A percentile compares a stretch with the other conserved stretches of the same genome.
Evolutionary conservation across 2,888 invertebrate species (phyloP).

Genomic region (Philereme vetulata): DNA sequence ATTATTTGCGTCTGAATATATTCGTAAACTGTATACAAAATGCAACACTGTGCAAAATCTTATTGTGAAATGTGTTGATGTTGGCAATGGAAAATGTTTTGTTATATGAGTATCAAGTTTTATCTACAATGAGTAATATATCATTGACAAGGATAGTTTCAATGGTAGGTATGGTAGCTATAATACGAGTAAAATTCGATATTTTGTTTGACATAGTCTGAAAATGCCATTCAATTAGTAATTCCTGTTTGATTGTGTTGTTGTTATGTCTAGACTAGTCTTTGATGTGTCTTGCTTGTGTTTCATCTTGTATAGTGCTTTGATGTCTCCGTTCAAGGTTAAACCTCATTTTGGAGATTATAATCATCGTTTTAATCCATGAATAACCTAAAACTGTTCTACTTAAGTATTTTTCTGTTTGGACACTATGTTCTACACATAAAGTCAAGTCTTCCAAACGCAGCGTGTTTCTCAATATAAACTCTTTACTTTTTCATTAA

Average conservation of each 20-base stretch:
- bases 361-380: not conserved
- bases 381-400: not conserved
- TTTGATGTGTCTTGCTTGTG: constrained; percentile 20
- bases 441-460: not conserved
- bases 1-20: constrained; percentile 11
- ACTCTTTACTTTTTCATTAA: constrained; percentile 9
- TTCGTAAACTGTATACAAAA: constrained; percentile 10
- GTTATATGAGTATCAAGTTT: constrained; percentile 18
- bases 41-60: constrained; percentile 21
- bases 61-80: constrained; percentile 10
- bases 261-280: constrained; percentile 12
- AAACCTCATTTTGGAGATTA: not conserved
- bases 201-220: constrained; percentile 14
- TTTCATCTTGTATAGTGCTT: constrained; percentile 12
- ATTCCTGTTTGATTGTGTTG: constrained; percentile 11
- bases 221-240: constrained; percentile 15
- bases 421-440: not conserved
- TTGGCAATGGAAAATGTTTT: constrained; percentile 22
- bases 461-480: not conserved
- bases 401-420: not conserved
- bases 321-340: constrained; percentile 4
- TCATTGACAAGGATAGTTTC: constrained; percentile 17
- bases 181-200: constrained; percentile 5
- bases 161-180: constrained; percentile 3
- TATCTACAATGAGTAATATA: constrained; percentile 19